Evolutionary conservation across 2,888 invertebrate species (phyloP).

Genomic region (Drosophila tripunctata): DNA sequence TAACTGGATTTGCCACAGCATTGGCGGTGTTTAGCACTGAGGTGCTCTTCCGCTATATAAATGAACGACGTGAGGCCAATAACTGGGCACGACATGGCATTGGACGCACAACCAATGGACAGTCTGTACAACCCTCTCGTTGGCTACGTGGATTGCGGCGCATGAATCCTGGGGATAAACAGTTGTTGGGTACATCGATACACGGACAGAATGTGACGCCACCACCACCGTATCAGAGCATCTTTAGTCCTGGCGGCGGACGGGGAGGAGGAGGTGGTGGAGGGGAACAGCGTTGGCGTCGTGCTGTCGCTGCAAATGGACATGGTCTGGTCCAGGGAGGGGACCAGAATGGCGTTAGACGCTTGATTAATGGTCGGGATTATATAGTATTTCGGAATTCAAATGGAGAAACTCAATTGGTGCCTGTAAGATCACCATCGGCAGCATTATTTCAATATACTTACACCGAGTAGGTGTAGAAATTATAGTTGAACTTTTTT

Average conservation of each 20-base stretch:
- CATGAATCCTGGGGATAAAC: conserved; percentile 49
- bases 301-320: conserved; percentile 41
- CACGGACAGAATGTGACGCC: conserved; percentile 82
- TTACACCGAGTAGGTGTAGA: conserved; percentile 77
- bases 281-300: conserved; percentile 54
- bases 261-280: too few species aligned
- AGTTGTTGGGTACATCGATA: conserved; percentile 49
- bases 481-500: neutral
- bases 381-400: conserved; percentile 88
- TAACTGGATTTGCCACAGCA: conserved; percentile 88
- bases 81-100: conserved; percentile 75
- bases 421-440: conserved; percentile 91
- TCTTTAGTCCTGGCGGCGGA: conserved; percentile 73
- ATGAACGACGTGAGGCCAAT: conserved; percentile 65
- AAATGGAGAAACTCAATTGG: conserved; percentile 88
- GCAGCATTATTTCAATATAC: conserved; percentile 90
- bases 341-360: conserved; percentile 83
- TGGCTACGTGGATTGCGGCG: conserved; percentile 63
- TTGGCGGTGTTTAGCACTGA: conserved; percentile 88
- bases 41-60: conserved; percentile 84
- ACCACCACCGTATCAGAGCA: conserved; percentile 88
- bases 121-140: conserved; percentile 61
- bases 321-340: conserved; percentile 60
- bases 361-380: conserved; percentile 90
- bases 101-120: conserved; percentile 78